phyloP scores from a whole-genome alignment of 1,140 invertebrate species.

The Hirudo medicinalis region DNA sequence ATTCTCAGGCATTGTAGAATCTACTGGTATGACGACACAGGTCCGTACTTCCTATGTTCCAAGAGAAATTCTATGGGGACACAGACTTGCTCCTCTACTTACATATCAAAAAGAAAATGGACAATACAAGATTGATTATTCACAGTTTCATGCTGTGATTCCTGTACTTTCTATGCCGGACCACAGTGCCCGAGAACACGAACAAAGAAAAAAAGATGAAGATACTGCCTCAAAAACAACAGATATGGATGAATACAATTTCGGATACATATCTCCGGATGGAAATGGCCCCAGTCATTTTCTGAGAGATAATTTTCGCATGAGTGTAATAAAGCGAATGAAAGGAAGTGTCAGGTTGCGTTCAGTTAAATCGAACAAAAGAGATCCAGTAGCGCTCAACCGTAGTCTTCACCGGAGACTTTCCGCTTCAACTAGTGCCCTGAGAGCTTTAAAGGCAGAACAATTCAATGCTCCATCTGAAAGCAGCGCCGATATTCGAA shows the following conservation, averaged over 20 bases:
- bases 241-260: slow-evolving; percentile 12
- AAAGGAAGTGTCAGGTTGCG: background rate
- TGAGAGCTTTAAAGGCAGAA: slow-evolving; percentile 5
- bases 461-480: too few relatives aligned
- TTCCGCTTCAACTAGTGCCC: slow-evolving; percentile 8
- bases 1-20: slow-evolving; percentile 16
- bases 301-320: background rate
- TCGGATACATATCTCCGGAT: slow-evolving; percentile 7
- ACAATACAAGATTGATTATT: slow-evolving; percentile 80
- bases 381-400: background rate
- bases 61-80: slow-evolving; percentile 37
- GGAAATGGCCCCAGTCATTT: background rate
- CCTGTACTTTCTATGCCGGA: slow-evolving; percentile 35
- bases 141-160: slow-evolving; percentile 56
- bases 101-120: slow-evolving; percentile 72
- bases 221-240: slow-evolving; percentile 8
- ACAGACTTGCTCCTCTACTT: slow-evolving; percentile 49
- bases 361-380: slow-evolving; percentile 4
- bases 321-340: slow-evolving; percentile 4
- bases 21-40: slow-evolving; percentile 24
- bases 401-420: background rate
- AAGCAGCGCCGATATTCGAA: too few relatives aligned
- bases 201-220: background rate
- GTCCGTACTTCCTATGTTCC: slow-evolving; percentile 39
- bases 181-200: slow-evolving; percentile 9